Evolutionary conservation across 2,888 invertebrate genomes (phyloP).

Genomic region (Drosophila nr. medialis): DNA sequence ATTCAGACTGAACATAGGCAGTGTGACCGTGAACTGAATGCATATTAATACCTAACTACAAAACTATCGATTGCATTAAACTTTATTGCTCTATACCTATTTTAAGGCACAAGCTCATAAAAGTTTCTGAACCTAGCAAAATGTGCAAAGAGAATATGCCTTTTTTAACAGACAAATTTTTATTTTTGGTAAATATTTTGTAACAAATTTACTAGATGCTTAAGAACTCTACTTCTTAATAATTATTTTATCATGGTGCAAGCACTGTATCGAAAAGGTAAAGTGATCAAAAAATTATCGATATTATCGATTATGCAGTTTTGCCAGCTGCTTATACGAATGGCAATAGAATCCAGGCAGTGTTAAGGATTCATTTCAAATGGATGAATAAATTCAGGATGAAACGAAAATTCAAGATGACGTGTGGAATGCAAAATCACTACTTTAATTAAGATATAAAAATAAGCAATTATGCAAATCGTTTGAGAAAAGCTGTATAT

Average conservation of each 20-base stretch:
- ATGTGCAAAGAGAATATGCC: background rate
- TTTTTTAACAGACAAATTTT: background rate
- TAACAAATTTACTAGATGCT: background rate
- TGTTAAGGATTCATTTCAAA: background rate
- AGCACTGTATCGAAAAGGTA: background rate
- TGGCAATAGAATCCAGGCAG: background rate
- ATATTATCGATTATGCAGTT: background rate
- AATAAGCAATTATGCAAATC: background rate
- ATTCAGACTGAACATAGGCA: conserved; percentile 45
- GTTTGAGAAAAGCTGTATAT: background rate
- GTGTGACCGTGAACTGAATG: conserved; percentile 40
- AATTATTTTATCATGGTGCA: background rate
- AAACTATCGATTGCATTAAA: conserved; percentile 18
- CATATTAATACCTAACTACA: conserved; percentile 6
- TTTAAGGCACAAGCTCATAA: background rate
- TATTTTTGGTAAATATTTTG: background rate
- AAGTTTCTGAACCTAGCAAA: background rate
- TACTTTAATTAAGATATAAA: background rate
- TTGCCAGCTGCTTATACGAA: background rate
- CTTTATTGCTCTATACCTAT: background rate
- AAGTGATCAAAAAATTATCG: background rate
- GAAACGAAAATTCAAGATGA: background rate
- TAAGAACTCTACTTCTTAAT: background rate
- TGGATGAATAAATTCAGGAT: background rate
- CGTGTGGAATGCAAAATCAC: background rate